Percentiles rank a stretch among this genome's conserved stretches.
Conservation (phyloP, 2,888 invertebrate genomes). For the Rhogogaster chlorosoma region DNA sequence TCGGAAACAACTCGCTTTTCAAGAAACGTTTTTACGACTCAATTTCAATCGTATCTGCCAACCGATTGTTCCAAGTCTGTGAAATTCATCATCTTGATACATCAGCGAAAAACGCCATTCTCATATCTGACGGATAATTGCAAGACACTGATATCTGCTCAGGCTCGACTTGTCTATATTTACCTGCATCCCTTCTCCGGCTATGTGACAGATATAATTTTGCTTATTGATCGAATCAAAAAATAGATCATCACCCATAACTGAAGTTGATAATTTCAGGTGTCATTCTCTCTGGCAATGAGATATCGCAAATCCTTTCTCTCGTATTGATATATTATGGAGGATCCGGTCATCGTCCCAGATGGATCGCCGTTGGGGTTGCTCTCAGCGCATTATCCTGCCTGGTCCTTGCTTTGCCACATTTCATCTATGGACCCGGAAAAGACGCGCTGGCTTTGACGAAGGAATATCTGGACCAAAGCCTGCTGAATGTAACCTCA, state of each 20-base stretch:
- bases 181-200: neutral
- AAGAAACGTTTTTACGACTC: conserved; percentile 12
- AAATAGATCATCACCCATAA: neutral
- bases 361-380: conserved; percentile 85
- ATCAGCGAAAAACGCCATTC: neutral
- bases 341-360: conserved; percentile 84
- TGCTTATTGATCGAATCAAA: neutral
- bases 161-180: neutral
- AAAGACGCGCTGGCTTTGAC: conserved; percentile 78
- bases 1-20: neutral
- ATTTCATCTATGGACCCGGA: conserved; percentile 83
- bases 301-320: conserved; percentile 85
- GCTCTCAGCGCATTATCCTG: conserved; percentile 82
- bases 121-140: neutral
- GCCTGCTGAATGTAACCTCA: conserved; percentile 65
- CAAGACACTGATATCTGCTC: neutral
- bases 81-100: neutral
- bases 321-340: conserved; percentile 83
- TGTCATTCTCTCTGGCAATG: conserved; percentile 84
- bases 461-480: conserved; percentile 75
- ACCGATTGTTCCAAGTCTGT: conserved; percentile 1
- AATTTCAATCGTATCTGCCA: neutral
- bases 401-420: conserved; percentile 82
- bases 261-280: conserved; percentile 76
- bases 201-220: neutral